A percentile compares a stretch with the other conserved stretches of the same genome.
Conservation (phyloP, 1,140 invertebrate genomes). For the Hydropsyche tenuis region DNA sequence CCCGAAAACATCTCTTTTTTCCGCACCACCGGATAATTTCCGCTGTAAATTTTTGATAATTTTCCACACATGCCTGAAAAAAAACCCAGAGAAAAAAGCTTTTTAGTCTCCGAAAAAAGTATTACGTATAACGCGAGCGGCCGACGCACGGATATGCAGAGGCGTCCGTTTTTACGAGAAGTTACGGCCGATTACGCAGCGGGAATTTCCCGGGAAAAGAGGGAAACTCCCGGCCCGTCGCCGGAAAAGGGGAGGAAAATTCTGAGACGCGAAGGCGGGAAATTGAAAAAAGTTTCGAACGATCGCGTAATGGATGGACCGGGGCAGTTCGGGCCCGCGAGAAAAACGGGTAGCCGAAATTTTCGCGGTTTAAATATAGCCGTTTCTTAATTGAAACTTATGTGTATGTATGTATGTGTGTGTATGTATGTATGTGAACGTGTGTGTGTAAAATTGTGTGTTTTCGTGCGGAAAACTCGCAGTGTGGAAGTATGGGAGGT, state of each 20-base stretch:
- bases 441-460: slow-evolving; percentile 6
- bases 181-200: slow-evolving; percentile 24
- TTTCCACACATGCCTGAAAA: too few relatives aligned
- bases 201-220: slow-evolving; percentile 3
- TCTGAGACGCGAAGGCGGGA: slow-evolving; percentile 27
- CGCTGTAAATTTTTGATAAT: too few relatives aligned
- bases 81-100: too few relatives aligned
- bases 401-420: too few relatives aligned
- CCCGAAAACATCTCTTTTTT: too few relatives aligned
- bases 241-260: slow-evolving; percentile 20
- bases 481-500: too few relatives aligned
- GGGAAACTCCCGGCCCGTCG: neutral
- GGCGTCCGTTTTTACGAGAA: slow-evolving; percentile 13
- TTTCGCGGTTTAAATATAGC: too few relatives aligned
- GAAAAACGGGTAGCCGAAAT: neutral
- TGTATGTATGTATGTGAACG: neutral
- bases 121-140: too few relatives aligned
- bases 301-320: slow-evolving; percentile 3
- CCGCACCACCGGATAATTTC: too few relatives aligned
- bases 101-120: too few relatives aligned
- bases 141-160: neutral
- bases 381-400: neutral
- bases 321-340: neutral
- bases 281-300: slow-evolving; percentile 36
- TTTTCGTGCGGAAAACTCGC: neutral